Conservation (phyloP, 2,797 vertebrate species). For the Erpetoichthys calabaricus region DNA sequence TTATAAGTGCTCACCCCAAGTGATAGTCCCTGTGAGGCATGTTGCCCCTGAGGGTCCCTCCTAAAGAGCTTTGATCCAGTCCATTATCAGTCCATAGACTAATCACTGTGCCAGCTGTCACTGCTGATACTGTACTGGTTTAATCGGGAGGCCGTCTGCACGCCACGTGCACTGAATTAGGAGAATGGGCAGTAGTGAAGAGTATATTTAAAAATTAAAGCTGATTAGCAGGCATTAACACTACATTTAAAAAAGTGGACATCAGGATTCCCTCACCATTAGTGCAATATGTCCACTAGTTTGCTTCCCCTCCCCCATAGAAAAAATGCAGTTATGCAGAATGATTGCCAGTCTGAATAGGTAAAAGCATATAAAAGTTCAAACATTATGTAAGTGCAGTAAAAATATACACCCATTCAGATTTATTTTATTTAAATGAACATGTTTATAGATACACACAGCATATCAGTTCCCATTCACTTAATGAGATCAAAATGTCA, state of each 20-base stretch:
- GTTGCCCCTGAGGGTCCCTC: slow-evolving; percentile 30
- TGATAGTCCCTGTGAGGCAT: slow-evolving; percentile 9
- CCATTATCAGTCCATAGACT: slow-evolving; percentile 39
- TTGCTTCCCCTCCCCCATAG: not conserved
- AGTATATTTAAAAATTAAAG: slow-evolving; percentile 45
- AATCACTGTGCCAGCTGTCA: slow-evolving; percentile 59
- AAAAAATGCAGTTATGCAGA: not conserved
- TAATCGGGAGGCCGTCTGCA: slow-evolving; percentile 19
- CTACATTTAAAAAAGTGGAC: slow-evolving; percentile 28
- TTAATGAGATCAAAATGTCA: too few species aligned
- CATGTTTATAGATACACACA: too few species aligned
- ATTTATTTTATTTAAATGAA: too few species aligned
- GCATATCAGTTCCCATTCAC: too few species aligned
- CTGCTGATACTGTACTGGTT: slow-evolving; percentile 18
- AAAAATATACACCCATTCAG: too few species aligned
- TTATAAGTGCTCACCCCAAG: not conserved
- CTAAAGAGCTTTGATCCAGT: slow-evolving; percentile 41
- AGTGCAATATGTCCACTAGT: slow-evolving; percentile 1
- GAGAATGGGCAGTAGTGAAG: slow-evolving; percentile 30
- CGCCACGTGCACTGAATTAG: slow-evolving; percentile 28
- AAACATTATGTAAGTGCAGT: too few species aligned
- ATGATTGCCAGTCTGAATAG: too few species aligned
- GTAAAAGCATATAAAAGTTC: too few species aligned
- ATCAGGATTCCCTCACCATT: slow-evolving; percentile 14
- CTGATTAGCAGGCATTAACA: slow-evolving; percentile 38